These are phyloP conservation scores for Aphelenchoides avenae DNA, from an alignment of 1,140 invertebrate genomes.

Conservation along the genomic window DNA sequence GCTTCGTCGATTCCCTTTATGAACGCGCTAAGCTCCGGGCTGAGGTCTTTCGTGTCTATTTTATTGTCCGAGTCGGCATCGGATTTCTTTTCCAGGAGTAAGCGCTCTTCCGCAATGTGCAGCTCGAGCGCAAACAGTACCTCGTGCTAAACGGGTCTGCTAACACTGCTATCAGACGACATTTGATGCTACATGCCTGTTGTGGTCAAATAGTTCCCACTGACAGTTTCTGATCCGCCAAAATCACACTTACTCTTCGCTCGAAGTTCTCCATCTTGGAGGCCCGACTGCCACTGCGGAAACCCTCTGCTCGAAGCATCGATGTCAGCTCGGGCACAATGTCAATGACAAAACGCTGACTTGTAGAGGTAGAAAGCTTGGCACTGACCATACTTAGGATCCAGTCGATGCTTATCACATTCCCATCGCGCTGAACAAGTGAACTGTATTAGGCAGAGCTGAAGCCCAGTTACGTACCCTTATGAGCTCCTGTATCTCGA, in stretches of 20 bases:
- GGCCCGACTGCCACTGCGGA: conserved; percentile 16
- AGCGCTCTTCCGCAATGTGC: conserved; percentile 34
- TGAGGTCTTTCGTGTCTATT: conserved; percentile 34
- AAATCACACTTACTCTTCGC: conserved; percentile 31
- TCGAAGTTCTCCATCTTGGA: conserved; percentile 45
- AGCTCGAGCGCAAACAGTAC: conserved; percentile 49
- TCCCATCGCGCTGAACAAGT: conserved; percentile 40
- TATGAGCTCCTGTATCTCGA: conserved; percentile 50
- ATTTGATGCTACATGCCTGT: too few relatives aligned
- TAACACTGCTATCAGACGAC: too few relatives aligned
- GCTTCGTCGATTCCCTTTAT: conserved; percentile 49
- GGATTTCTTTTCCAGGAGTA: conserved; percentile 30
- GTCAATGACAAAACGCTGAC: conserved; percentile 48
- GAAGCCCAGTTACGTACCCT: too few relatives aligned
- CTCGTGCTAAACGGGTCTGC: conserved; percentile 51
- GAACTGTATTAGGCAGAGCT: too few relatives aligned
- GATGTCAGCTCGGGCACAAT: conserved; percentile 49
- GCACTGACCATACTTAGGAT: conserved; percentile 49
- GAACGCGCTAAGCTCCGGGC: conserved; percentile 40
- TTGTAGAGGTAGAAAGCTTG: conserved; percentile 45
- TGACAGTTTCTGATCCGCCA: too few relatives aligned
- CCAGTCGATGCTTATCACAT: conserved; percentile 47
- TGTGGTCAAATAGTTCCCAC: too few relatives aligned
- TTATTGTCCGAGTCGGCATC: too few relatives aligned
- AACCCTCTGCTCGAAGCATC: conserved; percentile 42